Evolutionary conservation across 2,113 vertebrate genomes (phyloP).

Genomic region (sheep (Ovis aries)): ARS-UI_Ramb_v3.0 NC_056067.1:31211001-31211500

Average conservation of each 20-base stretch:
- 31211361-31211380: not conserved
- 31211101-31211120: not conserved
- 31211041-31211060: not conserved
- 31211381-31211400: not conserved
- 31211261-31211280: not conserved
- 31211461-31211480: not conserved
- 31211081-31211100: not conserved
- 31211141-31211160: not conserved
- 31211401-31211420: not conserved
- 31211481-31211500: not conserved
- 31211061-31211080: not conserved
- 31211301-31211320: not conserved
- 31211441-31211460: not conserved
- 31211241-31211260: not conserved
- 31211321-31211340: not conserved
- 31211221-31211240: not conserved
- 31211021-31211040: not conserved
- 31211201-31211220: not conserved
- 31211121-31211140: not conserved
- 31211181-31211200: not conserved
- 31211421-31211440: not conserved
- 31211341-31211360: not conserved
- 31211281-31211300: not conserved
- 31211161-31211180: not conserved
- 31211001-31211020: not conserved